Evolutionary conservation across 2,113 vertebrate species (phyloP), one percentile per base, ranked within the genome.

Genomic region (Malurus elegans): DNA sequence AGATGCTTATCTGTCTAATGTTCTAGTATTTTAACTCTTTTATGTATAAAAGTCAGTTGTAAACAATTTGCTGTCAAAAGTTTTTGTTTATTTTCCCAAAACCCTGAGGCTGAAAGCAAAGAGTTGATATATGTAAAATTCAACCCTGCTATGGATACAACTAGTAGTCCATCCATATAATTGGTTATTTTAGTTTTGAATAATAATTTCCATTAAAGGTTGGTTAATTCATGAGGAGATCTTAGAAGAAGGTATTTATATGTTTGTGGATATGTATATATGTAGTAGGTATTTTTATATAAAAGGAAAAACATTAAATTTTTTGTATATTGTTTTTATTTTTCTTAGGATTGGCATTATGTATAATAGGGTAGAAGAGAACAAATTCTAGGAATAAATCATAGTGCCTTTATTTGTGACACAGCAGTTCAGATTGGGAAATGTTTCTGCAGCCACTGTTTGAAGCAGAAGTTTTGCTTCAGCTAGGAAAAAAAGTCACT

Each of bases 201-300:
- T 82, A 79, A 56, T 56, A 56, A 51, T 47, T 64, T 79, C 24
- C 3, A 5, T 53, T 21, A 28, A 29, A 81, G 36, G 4, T 18
- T 47, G 10, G 8, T 4, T 64, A 47, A 32, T 60, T 57, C 12
- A 56, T 36, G 10, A 86, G 45, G 8, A 8, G 4, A 12, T 50
- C 21, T 84, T 7, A 28, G 53, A 50, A 60, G 4, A 34, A 29
- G 6, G 8, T 64, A 18, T 67, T 74, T 60, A 10, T n/a, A 20
- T 28, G 2, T 54, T 1, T 58, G 2, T 44, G 3, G n/a, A 4
- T 42, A 5, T 48, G 1, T 28, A 8, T 53, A 14, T 34, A 15
- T 12, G 21, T 54, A 57, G 36, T 64, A 79, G 23, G 10, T 19
- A 47, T 51, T 88, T 26, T 58, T 71, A 47, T 18, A 34, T 18